Evolutionary conservation across 2,113 vertebrate species (phyloP), one percentile per base, ranked within the genome.

Genomic region (Glaucidium brasilianum): DNA sequence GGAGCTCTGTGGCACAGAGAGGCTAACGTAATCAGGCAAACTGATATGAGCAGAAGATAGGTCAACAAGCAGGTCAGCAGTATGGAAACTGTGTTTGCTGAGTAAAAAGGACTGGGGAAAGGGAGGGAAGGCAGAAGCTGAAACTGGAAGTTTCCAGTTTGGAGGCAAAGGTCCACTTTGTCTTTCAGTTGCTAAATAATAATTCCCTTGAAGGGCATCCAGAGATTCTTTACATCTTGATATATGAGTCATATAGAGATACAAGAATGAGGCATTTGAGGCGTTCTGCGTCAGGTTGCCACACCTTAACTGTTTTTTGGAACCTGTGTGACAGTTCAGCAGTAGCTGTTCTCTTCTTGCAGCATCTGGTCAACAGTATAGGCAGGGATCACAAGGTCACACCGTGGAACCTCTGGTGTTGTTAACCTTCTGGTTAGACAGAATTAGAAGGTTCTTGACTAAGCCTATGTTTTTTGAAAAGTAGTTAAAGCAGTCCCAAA

Each of bases 31-130:
- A 76, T 23, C 8, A 4, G 35, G 15, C 18, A 37, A 60, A 18
- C 47, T 56, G 22, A 0, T 41, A 4, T 0, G 43, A 67, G 43
- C 52, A 50, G 74, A 62, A 50, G 52, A 13, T 62, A 6, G 0
- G 12, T 35, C 41, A 78, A 32, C 45, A 62, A 30, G 23, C 55
- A 39, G n/a, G 30, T 58, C n/a, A 59, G 56, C 47, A 47, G 29
- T 20, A 9, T 72, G 66, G 47, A 50, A 77, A 27, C 27, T 5
- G 47, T 39, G 23, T 15, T 72, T 89, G 49, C 55, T 17, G 45
- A 72, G 50, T 37, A 16, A 43, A 55, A 60, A n/a, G 20, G 10
- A 21, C 22, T 22, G 56, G 26, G 55, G 20, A 45, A 16, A 22
- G 11, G 15, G 30, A 52, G 13, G 17, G 22, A 53, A 23, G 7